Evolutionary conservation across 2,888 invertebrate species (phyloP).

Genomic region (Synanthedon andrenaeformis): DNA sequence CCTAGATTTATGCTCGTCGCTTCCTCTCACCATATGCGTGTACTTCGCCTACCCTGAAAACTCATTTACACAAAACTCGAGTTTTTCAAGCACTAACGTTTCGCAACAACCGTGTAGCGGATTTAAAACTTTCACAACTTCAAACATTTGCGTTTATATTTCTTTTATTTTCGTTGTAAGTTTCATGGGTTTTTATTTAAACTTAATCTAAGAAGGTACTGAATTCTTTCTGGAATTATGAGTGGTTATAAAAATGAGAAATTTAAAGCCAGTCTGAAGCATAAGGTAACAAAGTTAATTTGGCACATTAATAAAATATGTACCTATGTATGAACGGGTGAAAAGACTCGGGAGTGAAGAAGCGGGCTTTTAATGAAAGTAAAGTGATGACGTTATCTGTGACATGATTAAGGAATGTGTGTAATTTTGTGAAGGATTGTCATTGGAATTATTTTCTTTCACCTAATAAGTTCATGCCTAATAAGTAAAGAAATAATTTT

Average conservation of each 20-base stretch:
- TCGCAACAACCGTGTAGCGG: constrained; percentile 35
- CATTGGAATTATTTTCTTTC: constrained; percentile 14
- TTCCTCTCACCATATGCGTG: constrained; percentile 64
- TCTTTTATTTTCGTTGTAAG: neutral
- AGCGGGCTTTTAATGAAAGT: constrained; percentile 4
- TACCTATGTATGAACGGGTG: constrained; percentile 25
- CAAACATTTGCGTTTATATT: neutral
- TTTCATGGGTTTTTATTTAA: neutral
- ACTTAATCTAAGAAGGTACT: too few species aligned
- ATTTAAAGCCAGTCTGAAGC: neutral
- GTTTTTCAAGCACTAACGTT: constrained; percentile 63
- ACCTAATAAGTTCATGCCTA: constrained; percentile 21
- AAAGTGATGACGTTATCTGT: neutral
- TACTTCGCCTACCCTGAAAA: constrained; percentile 34
- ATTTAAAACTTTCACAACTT: constrained; percentile 4
- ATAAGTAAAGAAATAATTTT: constrained; percentile 1
- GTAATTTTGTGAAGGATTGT: too few species aligned
- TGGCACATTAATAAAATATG: constrained; percentile 46
- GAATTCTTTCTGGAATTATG: neutral
- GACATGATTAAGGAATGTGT: neutral
- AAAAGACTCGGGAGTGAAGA: constrained; percentile 20
- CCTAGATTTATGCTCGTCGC: constrained; percentile 65
- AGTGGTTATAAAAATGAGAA: neutral
- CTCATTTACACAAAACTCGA: constrained; percentile 67
- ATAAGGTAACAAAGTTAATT: constrained; percentile 18